These are phyloP conservation scores for Popillia japonica DNA, from an alignment of 1,140 invertebrate species.

Conservation along the genomic window DNA sequence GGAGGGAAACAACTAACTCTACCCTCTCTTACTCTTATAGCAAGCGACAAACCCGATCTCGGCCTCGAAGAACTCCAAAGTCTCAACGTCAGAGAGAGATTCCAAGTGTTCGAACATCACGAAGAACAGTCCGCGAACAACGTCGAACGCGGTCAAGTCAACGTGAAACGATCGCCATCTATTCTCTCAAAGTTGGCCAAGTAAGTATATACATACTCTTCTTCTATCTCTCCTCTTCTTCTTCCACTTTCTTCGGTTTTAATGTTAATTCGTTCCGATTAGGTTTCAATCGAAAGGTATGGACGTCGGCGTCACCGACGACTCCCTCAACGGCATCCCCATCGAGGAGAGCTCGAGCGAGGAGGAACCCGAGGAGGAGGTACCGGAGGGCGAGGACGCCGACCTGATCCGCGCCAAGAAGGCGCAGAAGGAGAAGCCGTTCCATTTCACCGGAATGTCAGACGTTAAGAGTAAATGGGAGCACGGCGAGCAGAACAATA, in stretches of 20 bases:
- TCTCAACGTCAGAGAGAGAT: conserved; percentile 85
- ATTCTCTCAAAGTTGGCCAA: conserved; percentile 79
- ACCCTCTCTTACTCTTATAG: conserved; percentile 60
- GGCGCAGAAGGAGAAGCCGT: conserved; percentile 72
- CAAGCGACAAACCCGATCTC: conserved; percentile 88
- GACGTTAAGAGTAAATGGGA: conserved; percentile 84
- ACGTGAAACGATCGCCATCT: conserved; percentile 76
- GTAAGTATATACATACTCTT: too few species aligned
- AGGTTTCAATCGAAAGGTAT: conserved; percentile 84
- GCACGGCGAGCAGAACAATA: conserved; percentile 67
- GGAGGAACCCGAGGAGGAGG: conserved; percentile 67
- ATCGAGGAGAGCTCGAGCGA: conserved; percentile 71
- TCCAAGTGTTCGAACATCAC: conserved; percentile 82
- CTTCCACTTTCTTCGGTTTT: too few species aligned
- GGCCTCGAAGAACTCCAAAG: conserved; percentile 83
- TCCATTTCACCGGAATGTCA: conserved; percentile 84
- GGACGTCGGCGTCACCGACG: conserved; percentile 79
- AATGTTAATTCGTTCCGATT: neutral
- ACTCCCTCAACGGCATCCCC: conserved; percentile 76
- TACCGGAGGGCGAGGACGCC: conserved; percentile 56
- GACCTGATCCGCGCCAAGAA: conserved; percentile 60
- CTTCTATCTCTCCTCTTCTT: too few species aligned
- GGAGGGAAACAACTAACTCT: too few species aligned
- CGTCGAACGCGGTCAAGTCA: conserved; percentile 69
- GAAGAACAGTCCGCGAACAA: conserved; percentile 60